A percentile compares a stretch with the other conserved stretches of the same genome.
Evolutionary conservation across 2,797 vertebrate species (phyloP).

Genomic region (Sebastes alutus): DNA sequence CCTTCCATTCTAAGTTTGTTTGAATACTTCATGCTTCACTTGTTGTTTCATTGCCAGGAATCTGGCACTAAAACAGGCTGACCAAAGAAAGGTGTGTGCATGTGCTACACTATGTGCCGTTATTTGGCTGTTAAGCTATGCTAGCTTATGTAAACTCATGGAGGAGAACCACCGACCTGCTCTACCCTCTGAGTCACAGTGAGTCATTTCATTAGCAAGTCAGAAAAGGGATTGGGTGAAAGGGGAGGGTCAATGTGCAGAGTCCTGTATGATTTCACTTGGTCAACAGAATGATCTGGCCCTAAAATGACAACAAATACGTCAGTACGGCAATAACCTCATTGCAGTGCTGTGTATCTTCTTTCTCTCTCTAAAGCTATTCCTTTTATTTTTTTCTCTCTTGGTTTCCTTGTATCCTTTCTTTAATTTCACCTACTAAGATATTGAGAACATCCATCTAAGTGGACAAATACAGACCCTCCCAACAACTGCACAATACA

Average conservation of each 20-base stretch:
- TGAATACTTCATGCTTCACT: not conserved
- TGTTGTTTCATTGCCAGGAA: not conserved
- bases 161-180: not conserved
- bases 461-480: not conserved
- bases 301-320: not conserved
- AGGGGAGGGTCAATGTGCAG: constrained; percentile 1
- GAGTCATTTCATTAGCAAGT: not conserved
- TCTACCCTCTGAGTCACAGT: too few species aligned
- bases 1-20: not conserved
- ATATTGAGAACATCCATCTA: not conserved
- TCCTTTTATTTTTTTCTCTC: not conserved
- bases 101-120: not conserved
- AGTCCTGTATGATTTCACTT: constrained; percentile 11
- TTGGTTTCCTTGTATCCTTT: not conserved
- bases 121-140: constrained; percentile 2
- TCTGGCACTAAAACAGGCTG: not conserved
- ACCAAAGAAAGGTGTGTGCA: not conserved
- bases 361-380: not conserved
- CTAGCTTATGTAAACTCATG: constrained; percentile 7
- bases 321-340: not conserved
- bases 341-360: not conserved
- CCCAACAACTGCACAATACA: not conserved
- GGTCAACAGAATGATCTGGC: not conserved
- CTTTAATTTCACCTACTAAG: not conserved
- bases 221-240: not conserved